These are phyloP conservation scores for Pristionchus fissidentatus DNA, from an alignment of 2,888 invertebrate genomes.

Conservation along the genomic window DNA sequence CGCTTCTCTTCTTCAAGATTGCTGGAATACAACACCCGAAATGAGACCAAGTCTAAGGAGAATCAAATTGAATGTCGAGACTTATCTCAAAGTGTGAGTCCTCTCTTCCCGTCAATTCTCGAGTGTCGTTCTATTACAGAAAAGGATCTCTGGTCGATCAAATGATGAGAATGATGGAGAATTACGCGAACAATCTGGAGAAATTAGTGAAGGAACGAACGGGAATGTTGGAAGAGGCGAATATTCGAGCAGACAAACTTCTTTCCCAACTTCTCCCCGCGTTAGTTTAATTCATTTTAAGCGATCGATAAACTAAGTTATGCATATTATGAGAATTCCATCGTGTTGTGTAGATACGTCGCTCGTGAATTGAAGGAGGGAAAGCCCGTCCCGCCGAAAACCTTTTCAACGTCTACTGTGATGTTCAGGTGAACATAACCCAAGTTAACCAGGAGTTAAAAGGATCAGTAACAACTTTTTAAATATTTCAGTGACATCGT, in stretches of 20 bases:
- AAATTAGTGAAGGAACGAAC: conserved; percentile 73
- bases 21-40: conserved; percentile 66
- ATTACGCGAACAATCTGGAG: conserved; percentile 74
- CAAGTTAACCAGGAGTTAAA: no score
- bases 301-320: neutral
- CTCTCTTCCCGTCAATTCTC: conserved; percentile 48
- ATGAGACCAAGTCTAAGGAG: conserved; percentile 66
- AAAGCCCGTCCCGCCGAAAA: conserved; percentile 71
- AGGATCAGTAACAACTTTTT: no score
- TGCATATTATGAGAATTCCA: no score
- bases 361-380: conserved; percentile 71
- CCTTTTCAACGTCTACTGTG: conserved; percentile 68
- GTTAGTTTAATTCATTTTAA: conserved; percentile 1
- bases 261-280: conserved; percentile 69
- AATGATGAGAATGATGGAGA: conserved; percentile 71
- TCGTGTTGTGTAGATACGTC: conserved; percentile 62
- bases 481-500: conserved; percentile 69
- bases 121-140: conserved; percentile 69
- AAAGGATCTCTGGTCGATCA: conserved; percentile 74
- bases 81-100: conserved; percentile 62
- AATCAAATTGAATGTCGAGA: conserved; percentile 69
- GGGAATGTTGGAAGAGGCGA: conserved; percentile 74
- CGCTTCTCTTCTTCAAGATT: conserved; percentile 61
- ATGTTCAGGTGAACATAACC: conserved; percentile 64
- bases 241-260: conserved; percentile 68